These are phyloP conservation scores for Sternarchorhynchus goeldii DNA, from an alignment of 2,797 vertebrate genomes.

Conservation along the genomic window DNA sequence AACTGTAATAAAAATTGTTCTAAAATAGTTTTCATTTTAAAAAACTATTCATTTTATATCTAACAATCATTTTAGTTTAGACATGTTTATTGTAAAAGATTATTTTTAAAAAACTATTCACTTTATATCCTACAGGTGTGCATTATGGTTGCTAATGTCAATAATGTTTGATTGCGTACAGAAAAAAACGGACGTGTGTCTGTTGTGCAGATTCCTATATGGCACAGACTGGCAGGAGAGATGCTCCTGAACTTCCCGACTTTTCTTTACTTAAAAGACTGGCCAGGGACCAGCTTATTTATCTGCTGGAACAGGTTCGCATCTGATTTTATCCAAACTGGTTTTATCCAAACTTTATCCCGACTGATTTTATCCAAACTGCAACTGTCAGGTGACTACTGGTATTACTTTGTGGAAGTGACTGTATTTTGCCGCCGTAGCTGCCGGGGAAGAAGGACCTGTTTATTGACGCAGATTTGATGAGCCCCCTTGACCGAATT, in stretches of 20 bases:
- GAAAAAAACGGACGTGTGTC: neutral
- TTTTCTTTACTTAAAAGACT: slow-evolving; percentile 90
- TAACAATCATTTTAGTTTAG: too few relatives aligned
- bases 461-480: slow-evolving; percentile 93
- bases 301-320: slow-evolving; percentile 89
- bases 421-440: slow-evolving; percentile 62
- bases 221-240: slow-evolving; percentile 79
- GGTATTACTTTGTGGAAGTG: neutral
- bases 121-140: too few relatives aligned
- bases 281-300: slow-evolving; percentile 92
- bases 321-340: neutral
- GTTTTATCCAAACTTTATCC: too few relatives aligned
- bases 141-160: too few relatives aligned
- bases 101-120: too few relatives aligned
- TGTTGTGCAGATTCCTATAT: slow-evolving; percentile 62
- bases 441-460: slow-evolving; percentile 94
- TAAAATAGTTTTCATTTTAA: too few relatives aligned
- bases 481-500: slow-evolving; percentile 95
- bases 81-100: too few relatives aligned
- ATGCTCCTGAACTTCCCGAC: slow-evolving; percentile 87
- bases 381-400: neutral
- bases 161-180: too few relatives aligned
- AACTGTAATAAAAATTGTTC: too few relatives aligned
- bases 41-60: too few relatives aligned
- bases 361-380: too few relatives aligned